These are phyloP conservation scores for Cyphomyrus plagiostoma DNA, from an alignment of 2,113 vertebrate genomes.

Conservation along the genomic window DNA sequence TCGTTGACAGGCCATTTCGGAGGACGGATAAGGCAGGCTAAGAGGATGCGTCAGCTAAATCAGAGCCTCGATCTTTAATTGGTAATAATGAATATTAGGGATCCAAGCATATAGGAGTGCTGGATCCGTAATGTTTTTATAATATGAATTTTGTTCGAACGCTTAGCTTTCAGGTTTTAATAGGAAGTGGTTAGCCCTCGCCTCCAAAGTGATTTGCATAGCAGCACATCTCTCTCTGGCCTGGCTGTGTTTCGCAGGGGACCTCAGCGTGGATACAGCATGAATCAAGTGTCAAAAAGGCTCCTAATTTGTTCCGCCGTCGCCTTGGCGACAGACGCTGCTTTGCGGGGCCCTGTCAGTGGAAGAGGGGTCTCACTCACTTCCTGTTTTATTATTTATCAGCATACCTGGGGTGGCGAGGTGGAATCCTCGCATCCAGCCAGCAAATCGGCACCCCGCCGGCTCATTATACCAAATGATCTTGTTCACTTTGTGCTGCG, in stretches of 20 bases:
- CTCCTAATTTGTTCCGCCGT: not conserved
- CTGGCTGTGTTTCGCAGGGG: not conserved
- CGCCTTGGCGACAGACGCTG: not conserved
- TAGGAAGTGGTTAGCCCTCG: not conserved
- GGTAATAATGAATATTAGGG: not conserved
- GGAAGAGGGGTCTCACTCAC: not conserved
- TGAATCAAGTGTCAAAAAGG: not conserved
- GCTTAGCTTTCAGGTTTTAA: not conserved
- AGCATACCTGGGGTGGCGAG: not conserved
- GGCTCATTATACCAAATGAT: not conserved
- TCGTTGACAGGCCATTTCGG: not conserved
- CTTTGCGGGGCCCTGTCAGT: not conserved
- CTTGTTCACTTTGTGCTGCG: not conserved
- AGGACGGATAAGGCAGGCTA: not conserved
- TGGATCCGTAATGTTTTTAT: not conserved
- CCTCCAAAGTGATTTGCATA: not conserved
- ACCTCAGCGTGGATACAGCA: not conserved
- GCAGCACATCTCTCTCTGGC: not conserved
- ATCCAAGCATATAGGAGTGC: not conserved
- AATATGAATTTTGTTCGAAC: not conserved
- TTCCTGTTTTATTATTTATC: not conserved
- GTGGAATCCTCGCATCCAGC: not conserved
- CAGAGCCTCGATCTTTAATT: not conserved
- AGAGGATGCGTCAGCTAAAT: not conserved
- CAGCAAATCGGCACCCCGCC: not conserved